Conservation (phyloP, 2,797 vertebrate species). For the Gallinago stenura region DNA sequence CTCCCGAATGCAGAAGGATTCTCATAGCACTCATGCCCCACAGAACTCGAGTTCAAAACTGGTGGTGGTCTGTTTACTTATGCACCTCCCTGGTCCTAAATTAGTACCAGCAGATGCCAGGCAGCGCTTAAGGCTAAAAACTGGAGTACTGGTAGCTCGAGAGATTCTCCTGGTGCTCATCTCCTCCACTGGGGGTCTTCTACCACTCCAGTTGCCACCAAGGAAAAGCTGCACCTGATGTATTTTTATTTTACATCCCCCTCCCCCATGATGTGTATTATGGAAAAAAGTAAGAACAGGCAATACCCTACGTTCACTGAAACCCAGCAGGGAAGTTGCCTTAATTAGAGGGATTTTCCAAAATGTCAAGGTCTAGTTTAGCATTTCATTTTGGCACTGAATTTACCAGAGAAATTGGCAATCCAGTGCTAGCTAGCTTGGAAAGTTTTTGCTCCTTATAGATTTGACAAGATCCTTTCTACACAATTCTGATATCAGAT, state of each 20-base stretch:
- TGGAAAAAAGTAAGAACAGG: neutral
- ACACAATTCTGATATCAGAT: neutral
- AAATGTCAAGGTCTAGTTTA: neutral
- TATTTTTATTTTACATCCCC: neutral
- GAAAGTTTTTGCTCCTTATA: neutral
- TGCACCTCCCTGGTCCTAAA: neutral
- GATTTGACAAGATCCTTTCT: neutral
- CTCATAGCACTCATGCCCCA: neutral
- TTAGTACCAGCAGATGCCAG: neutral
- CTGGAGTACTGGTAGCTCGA: neutral
- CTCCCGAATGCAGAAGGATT: neutral
- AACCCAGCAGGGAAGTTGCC: neutral
- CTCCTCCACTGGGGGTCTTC: accelerated
- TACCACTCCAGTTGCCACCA: neutral
- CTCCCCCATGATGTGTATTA: accelerated
- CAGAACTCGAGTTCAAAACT: neutral
- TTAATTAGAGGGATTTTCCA: neutral
- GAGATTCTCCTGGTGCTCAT: neutral
- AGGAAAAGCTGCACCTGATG: neutral
- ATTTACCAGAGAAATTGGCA: neutral
- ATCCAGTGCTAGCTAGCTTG: neutral
- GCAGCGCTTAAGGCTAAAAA: neutral
- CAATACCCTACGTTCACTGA: neutral
- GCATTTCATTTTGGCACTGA: neutral
- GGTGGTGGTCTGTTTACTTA: neutral